Evolutionary conservation across 2,888 invertebrate genomes (phyloP).

Genomic region (Holacanthella duospinosa): DNA sequence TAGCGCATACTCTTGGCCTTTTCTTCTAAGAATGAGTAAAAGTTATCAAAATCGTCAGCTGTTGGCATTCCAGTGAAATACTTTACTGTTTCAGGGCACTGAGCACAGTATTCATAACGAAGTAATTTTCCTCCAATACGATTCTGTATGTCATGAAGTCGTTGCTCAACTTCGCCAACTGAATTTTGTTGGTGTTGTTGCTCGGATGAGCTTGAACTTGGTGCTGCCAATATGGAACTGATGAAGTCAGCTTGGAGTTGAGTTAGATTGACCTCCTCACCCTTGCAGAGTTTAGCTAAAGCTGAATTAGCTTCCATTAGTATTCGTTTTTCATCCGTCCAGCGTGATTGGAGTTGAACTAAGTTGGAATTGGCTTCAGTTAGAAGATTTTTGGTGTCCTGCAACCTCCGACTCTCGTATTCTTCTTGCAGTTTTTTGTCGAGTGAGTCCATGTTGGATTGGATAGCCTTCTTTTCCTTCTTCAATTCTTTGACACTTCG

Average conservation of each 20-base stretch:
- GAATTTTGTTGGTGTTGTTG: neutral
- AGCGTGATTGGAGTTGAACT: neutral
- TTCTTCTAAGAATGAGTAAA: neutral
- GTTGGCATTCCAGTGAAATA: conserved; percentile 1
- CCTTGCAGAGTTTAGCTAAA: neutral
- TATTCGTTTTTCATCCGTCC: neutral
- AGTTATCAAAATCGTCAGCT: neutral
- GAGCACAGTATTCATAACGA: neutral
- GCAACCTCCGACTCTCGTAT: neutral
- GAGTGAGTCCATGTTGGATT: neutral
- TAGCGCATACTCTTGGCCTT: neutral
- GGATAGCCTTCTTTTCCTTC: neutral
- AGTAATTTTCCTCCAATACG: neutral
- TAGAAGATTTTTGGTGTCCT: conserved; percentile 50
- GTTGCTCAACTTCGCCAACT: no score
- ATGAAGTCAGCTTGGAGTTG: neutral
- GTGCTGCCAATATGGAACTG: neutral
- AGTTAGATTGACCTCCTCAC: neutral
- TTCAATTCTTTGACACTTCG: neutral
- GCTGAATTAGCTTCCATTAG: neutral
- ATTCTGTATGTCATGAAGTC: no score
- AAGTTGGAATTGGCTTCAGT: neutral
- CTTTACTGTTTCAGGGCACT: neutral
- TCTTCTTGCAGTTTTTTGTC: neutral
- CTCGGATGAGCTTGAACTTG: neutral